Evolutionary conservation across 2,113 vertebrate species (phyloP), one percentile per base, ranked within the genome.

Genomic region (Ailuropoda melanoleuca): DNA sequence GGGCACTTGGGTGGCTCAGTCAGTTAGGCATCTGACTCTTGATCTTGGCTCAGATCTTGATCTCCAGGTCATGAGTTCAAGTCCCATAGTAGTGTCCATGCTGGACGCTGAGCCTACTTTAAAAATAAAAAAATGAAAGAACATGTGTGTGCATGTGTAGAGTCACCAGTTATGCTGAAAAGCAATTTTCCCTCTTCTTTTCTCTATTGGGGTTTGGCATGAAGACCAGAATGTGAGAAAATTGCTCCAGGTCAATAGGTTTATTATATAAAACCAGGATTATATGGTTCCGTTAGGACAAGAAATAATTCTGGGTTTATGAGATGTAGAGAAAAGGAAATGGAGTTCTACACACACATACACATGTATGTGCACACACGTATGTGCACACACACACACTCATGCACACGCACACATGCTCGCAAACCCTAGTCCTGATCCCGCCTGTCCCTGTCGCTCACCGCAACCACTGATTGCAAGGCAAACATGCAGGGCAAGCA

Each of bases 361-460:
- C n/a, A 48, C 23, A 10, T 4, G 6, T 6, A 10, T 3, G 13
- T 0, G 29, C 21, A 12, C 37, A 24, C 12, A 26, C 6, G 13
- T 10, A 37, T 26, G 43, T n/a, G 46, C 19, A 11, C 13, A 3
- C 37, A 21, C 60, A 31, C 23, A 15, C 48, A 43, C 8, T 7
- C 29, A 37, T 4, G 9, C 19, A 11, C 31, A 70, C 4, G 21
- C n/a, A 23, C 68, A 23, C 31, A 3, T 66, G 62, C 39, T 43
- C 11, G 9, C 70, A 74, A 26, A 24, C 39, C 4, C 15, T 3
- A 60, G 2, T 29, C 56, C 23, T 55, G 43, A 46, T 23, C 14
- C 18, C 10, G 8, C 5, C 24, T 5, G 13, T 80, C 14, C 26
- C 34, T 4, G 6, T 19, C 34, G 39, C 29, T 50, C 18, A 58